Percentiles rank a stretch among this genome's conserved stretches.
Conservation (phyloP, 2,113 vertebrate genomes). For the Podarcis cretensis region DNA sequence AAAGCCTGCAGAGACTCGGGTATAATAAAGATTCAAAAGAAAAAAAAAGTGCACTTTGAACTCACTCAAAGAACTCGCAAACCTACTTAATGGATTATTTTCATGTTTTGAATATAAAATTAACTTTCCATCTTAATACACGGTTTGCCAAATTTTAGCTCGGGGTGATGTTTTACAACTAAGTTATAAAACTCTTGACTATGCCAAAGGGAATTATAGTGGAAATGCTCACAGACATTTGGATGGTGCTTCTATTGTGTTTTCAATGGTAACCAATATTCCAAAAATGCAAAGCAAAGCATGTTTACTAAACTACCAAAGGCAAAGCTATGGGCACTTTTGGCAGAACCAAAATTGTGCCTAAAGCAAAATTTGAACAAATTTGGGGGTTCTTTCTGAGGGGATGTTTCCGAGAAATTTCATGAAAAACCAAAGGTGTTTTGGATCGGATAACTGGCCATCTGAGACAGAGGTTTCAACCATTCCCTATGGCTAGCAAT, state of each 20-base stretch:
- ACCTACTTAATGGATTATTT: constrained; percentile 56
- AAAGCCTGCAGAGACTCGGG: not conserved
- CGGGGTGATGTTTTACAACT: constrained; percentile 64
- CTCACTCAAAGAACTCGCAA: constrained; percentile 51
- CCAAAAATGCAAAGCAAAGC: constrained; percentile 55
- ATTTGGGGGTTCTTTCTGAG: not conserved
- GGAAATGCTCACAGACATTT: constrained; percentile 50
- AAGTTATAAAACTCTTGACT: constrained; percentile 63
- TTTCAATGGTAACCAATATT: constrained; percentile 61
- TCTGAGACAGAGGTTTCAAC: not conserved
- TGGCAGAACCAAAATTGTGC: not conserved
- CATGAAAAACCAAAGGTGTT: not conserved
- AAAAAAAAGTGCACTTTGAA: constrained; percentile 33
- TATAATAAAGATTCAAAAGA: constrained; percentile 21
- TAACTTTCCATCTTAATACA: constrained; percentile 58
- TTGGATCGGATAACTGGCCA: not conserved
- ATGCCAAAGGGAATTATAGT: constrained; percentile 50
- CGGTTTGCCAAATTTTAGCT: constrained; percentile 61
- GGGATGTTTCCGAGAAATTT: not conserved
- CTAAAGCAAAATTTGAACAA: not conserved
- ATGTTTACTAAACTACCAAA: constrained; percentile 47
- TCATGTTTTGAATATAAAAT: constrained; percentile 61
- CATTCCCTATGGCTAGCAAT: not conserved
- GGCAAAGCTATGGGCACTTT: constrained; percentile 39
- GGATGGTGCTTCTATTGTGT: constrained; percentile 14